A percentile compares a stretch with the other conserved stretches of the same genome.
These are phyloP conservation scores for Ephialtes manifestator DNA, from an alignment of 2,888 invertebrate genomes.

Conservation along the genomic window DNA sequence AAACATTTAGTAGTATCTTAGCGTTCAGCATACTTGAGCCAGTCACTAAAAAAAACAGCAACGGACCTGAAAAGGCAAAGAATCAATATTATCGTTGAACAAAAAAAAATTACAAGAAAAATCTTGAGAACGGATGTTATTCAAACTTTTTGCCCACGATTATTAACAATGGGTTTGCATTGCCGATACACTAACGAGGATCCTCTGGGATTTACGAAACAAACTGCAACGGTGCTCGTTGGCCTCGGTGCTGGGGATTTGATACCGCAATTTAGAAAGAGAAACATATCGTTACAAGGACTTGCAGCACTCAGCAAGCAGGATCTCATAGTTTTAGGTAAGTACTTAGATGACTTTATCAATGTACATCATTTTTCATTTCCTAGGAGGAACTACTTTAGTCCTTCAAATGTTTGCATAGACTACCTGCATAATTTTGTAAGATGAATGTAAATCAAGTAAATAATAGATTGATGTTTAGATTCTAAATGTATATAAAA, in stretches of 20 bases:
- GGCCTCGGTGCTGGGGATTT: constrained; percentile 74
- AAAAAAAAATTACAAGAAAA: background rate
- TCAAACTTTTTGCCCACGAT: background rate
- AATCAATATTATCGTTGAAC: background rate
- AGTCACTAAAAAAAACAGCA: background rate
- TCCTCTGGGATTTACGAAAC: constrained; percentile 74
- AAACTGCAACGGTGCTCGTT: constrained; percentile 74
- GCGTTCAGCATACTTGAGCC: background rate
- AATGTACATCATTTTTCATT: background rate
- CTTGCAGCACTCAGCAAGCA: constrained; percentile 74
- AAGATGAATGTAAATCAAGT: too few relatives aligned
- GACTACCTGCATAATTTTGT: too few relatives aligned
- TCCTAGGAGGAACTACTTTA: background rate
- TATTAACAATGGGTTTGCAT: constrained; percentile 32
- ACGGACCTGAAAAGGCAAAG: background rate
- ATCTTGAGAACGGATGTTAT: background rate
- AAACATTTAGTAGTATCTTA: background rate
- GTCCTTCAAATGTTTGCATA: too few relatives aligned
- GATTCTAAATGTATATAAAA: too few relatives aligned
- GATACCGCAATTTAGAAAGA: constrained; percentile 72
- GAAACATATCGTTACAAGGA: constrained; percentile 75
- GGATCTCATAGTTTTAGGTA: constrained; percentile 76
- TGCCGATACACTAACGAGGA: constrained; percentile 53
- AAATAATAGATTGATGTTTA: too few relatives aligned
- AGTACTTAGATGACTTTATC: background rate